Evolutionary conservation across 1,140 invertebrate species (phyloP), one percentile per base, ranked within the genome.

Genomic region (Phortica variegata): DNA sequence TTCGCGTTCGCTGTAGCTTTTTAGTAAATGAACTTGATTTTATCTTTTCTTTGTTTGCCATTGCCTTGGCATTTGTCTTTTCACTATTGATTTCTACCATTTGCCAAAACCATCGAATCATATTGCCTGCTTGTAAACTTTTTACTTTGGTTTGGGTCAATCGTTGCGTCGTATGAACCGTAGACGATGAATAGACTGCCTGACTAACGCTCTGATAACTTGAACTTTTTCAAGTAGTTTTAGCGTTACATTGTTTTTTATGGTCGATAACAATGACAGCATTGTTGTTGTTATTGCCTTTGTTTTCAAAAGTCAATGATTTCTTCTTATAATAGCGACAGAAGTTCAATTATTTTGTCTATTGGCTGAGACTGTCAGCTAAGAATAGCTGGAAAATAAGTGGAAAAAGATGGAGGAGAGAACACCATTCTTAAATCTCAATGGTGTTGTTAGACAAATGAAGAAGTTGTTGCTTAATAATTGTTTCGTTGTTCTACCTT

Each of bases 11-110:
- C 43, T 33, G 20, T 40, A 47, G 49, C 37, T 45, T 31, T 53
- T 45, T 56, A 47, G 51, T 52, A 68, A 68, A 68, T 68, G 63
- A 68, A 68, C 65, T 68, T 68, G 63, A 68, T 68, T 68, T 63
- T 68, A 68, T 68, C 63, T 65, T 62, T 60, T 56, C 10, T 26
- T 58, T 49, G 42, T 54, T 48, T 59, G 46, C 21, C 20, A 44
- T 36, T 39, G 6, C 13, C 32, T 34, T 34, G 5, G n/a, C 4
- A 9, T n/a, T 8, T 4, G 4, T 34, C 9, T 4, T 4, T 34
- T 34, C 4, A n/a, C 13, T 34, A 34, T n/a, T 34, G 32, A 9
- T 15, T 15, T 34, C 32, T n/a, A 13, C 8, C 32, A 34, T 29
- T 29, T 29, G 6, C 32, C 5, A n/a, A 34, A 34, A 34, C 26